Evolutionary conservation across 2,113 vertebrate genomes (phyloP).

Genomic region (Pteruthius melanotis): DNA sequence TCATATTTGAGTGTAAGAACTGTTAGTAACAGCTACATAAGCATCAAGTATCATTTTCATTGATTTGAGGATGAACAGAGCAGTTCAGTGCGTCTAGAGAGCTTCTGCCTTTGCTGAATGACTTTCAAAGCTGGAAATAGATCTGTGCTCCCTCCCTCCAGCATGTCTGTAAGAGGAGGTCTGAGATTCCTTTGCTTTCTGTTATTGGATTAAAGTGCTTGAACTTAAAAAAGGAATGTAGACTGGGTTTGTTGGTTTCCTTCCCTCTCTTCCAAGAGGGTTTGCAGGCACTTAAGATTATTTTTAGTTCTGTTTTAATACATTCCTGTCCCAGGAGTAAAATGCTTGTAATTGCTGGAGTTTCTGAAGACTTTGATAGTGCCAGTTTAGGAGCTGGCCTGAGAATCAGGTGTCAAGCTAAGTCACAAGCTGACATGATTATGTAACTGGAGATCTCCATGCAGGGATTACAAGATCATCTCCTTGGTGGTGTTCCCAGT

Average conservation of each 20-base stretch:
- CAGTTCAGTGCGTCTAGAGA: not conserved
- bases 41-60: not conserved
- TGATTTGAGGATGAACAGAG: not conserved
- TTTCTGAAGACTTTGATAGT: not conserved
- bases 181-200: not conserved
- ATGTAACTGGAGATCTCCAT: not conserved
- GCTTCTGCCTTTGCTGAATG: not conserved
- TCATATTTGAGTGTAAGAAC: not conserved
- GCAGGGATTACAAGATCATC: not conserved
- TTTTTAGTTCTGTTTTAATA: constrained; percentile 13
- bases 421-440: not conserved
- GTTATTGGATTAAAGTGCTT: not conserved
- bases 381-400: not conserved
- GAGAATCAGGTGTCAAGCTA: not conserved
- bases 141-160: not conserved
- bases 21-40: not conserved
- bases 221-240: not conserved
- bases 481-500: not conserved
- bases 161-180: not conserved
- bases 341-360: not conserved
- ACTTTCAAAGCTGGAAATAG: constrained; percentile 10
- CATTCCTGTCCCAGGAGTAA: not conserved
- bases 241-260: not conserved
- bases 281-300: not conserved
- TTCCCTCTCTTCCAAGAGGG: not conserved